Base-by-base conservation (phyloP, 2,888 invertebrate genomes). In the Pemphredon lugubris region DNA sequence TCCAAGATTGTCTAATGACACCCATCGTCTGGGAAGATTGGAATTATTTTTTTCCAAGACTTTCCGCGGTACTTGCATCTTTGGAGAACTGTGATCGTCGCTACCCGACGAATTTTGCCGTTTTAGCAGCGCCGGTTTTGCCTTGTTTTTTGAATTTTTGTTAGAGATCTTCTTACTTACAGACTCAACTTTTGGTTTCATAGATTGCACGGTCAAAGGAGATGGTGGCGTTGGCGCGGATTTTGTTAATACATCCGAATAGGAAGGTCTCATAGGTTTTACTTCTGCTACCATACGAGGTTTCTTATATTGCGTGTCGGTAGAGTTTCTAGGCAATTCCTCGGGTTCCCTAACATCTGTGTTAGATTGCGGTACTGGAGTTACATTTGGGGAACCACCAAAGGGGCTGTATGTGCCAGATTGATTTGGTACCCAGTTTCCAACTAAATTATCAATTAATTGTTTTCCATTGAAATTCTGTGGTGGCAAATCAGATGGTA, bases 251-350 rank as follows among this genome's bases (percentile, higher is more conserved):
- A 96, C 95, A 90, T 96, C 96, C 0, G 96, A 96, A 87, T 96
- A 96, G 11, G 95, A 94, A 51, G 96, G 96, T 57, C 96, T 92
- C 96, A 96, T 96, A 0, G 96, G 96, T 84, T 95, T 95, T 0
- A 96, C 96, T 90, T 96, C 96, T 34, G 96, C 96, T 0, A 96
- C 93, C 88, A 95, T 95, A 53, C 96, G 92, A 61, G 91, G 91
- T 75, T 94, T 94, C 80, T 93, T 93, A 66, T 82, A 59, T 26
- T 83, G 82, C 20, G 59, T 42, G 13, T 84, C 82, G 0, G 67
- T 64, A 4, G 71, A 59, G 45, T 39, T 78, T 67, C 84, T 84
- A 5, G 88, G 85, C 20, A 84, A 66, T 72, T 88, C 87, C 26
- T 87, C 87, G 4, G 63, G 26, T 4, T 85, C 84, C 18, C 82